Base-by-base conservation (phyloP, 2,888 invertebrate genomes). In the Drosophila longiperda region DNA sequence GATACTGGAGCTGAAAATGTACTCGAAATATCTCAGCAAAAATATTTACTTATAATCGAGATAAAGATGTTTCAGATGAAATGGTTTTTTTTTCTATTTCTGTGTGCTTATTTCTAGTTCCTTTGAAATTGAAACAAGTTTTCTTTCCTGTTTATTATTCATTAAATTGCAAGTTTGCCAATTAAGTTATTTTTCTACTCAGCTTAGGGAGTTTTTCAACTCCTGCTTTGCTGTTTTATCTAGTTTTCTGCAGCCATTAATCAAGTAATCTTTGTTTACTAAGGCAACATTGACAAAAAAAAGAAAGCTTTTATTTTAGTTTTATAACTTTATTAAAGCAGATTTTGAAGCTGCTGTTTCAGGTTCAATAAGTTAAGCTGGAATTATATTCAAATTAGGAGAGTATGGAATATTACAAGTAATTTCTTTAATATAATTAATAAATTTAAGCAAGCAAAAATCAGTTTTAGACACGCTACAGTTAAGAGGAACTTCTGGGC, bases 1-100 rank as follows among this genome's bases (percentile, higher is more conserved):
- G 34, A 7, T 36, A 42, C 48, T 65, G 62, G n/a, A 32, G 4
- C n/a, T 63, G 20, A 7, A 54, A 26, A 20, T 23, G 49, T 40
- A 17, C 29, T 29, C 3, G 29, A 29, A 50, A 32, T 7, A 29
- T 50, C 50, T 6, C 11, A 32, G 11, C 29, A 29, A n/a, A 29
- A 9, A 26, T 50, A n/a, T n/a, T 29, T 6, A 11, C 11, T 32
- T 50, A n/a, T 32, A 11, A 17, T 50, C 50, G 11, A 50, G 11
- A 49, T 49, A 26, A 49, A 29, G 17, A 8, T 45, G 45, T 45
- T 7, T 7, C 4, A 15, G 2, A 2, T 8, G 8, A 8, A 45
- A 45, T 8, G 8, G 45, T 15, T 20, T 20, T 20, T 20, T 20
- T 2, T 23, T 8, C 7, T 1, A 29, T 4, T 15, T 8, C 15